phyloP scores from a whole-genome alignment of 2,888 invertebrate species.

The Epirrita christyi region DNA sequence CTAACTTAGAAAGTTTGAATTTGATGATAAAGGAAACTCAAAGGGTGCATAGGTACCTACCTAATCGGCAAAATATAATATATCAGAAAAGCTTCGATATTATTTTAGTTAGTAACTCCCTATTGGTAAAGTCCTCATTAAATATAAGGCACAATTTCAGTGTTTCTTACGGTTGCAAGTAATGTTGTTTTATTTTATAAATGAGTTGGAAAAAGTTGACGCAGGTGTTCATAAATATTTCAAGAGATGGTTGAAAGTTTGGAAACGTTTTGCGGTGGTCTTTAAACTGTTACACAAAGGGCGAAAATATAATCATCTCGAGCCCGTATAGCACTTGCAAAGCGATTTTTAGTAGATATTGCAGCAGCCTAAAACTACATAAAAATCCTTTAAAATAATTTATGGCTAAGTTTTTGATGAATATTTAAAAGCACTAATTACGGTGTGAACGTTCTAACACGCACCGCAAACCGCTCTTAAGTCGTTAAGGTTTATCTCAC shows the following conservation, averaged over 20 bases:
- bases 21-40: neutral
- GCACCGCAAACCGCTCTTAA: constrained; percentile 21
- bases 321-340: too few relatives aligned
- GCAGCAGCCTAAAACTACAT: neutral
- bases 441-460: constrained; percentile 10
- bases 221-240: constrained; percentile 18
- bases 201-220: constrained; percentile 13
- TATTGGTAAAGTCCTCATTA: neutral
- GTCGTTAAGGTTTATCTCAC: constrained; percentile 24
- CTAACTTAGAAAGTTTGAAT: neutral
- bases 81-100: neutral
- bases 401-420: constrained; percentile 6
- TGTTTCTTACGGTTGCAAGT: constrained; percentile 5
- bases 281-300: constrained; percentile 6
- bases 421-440: constrained; percentile 26
- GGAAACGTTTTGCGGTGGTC: constrained; percentile 4
- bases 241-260: constrained; percentile 4
- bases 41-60: too few relatives aligned
- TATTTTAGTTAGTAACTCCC: neutral
- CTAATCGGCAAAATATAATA: neutral
- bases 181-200: constrained; percentile 15
- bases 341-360: too few relatives aligned
- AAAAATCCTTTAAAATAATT: constrained; percentile 1
- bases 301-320: neutral
- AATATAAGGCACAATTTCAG: neutral